Evolutionary conservation across 1,140 invertebrate genomes (phyloP), one percentile per base, ranked within the genome.

Genomic region (Maniola jurtina): DNA sequence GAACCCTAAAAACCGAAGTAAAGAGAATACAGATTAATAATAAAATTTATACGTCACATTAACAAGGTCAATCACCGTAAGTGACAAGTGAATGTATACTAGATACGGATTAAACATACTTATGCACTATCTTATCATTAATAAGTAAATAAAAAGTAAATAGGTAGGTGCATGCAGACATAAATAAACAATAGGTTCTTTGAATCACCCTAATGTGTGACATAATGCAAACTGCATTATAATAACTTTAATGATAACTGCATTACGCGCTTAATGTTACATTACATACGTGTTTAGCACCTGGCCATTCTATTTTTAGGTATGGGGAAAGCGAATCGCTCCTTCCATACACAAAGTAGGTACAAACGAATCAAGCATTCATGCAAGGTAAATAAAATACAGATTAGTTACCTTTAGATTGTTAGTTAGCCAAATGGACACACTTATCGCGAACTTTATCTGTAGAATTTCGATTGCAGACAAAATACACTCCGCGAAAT

Each of bases 271-370:
- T 62, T 64, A 70, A 45, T 56, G 61, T 58, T 70, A 64, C 71
- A 75, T 50, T 50, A 8, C 48, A 5, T 55, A 55, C 52, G 16
- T 63, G 67, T 54, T 64, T 66, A 72, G 70, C 77, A 79, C 75
- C 77, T 79, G 77, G 77, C 68, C 56, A 52, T 67, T 76, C 79
- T 81, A 83, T 81, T 80, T 73, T 77, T 81, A 81, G 79, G 66
- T 57, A 70, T 62, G 70, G 77, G 68, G 76, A 80, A 82, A 80
- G 76, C 76, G 67, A 71, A 59, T 57, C 50, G 45, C 40, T 68
- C 63, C 71, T 60, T 34, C 38, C 58, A 72, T 70, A 66, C 62
- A 70, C 63, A 66, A 45, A 11, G 9, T n/a, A 11, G 42, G 62
- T 57, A 62, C 63, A 33, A 57, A 64, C 70, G 60, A 50, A 68